Percentiles rank a stretch among this genome's conserved stretches.
These are phyloP conservation scores for Scolanthus callimorphus DNA, from an alignment of 92 coral and sea anemone species.

Conservation along the genomic window DNA sequence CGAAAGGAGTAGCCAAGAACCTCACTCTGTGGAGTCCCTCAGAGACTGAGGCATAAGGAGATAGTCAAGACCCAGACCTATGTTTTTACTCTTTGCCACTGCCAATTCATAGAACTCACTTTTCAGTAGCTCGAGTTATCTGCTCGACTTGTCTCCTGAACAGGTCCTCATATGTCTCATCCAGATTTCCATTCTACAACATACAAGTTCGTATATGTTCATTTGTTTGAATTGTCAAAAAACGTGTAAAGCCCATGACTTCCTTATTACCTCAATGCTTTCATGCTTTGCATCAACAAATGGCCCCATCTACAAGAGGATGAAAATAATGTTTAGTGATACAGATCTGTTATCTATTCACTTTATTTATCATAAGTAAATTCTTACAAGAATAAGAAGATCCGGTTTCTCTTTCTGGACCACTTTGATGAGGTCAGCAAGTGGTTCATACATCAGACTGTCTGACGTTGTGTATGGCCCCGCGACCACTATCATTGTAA, in stretches of 20 bases:
- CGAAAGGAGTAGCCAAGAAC: neutral
- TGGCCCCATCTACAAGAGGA: conserved; percentile 79
- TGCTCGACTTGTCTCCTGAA: conserved; percentile 64
- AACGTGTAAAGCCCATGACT: neutral
- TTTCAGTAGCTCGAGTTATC: conserved; percentile 61
- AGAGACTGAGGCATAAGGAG: too few relatives aligned
- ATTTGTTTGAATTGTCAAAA: too few relatives aligned
- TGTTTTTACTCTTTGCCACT: too few relatives aligned
- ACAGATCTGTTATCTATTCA: too few relatives aligned
- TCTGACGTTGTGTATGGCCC: conserved; percentile 98
- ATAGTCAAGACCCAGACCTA: too few relatives aligned
- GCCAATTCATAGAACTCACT: conserved; percentile 13
- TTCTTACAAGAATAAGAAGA: conserved; percentile 74
- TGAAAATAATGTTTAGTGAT: too few relatives aligned
- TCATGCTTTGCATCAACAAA: conserved; percentile 96
- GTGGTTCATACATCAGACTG: conserved; percentile 81
- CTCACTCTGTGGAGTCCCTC: too few relatives aligned
- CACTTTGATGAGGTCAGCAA: conserved; percentile 63
- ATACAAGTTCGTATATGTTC: too few relatives aligned
- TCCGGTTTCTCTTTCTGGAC: conserved; percentile 80
- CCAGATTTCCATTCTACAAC: conserved; percentile 66
- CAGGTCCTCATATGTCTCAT: conserved; percentile 71
- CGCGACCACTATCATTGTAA: conserved; percentile 77
- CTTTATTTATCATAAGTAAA: too few relatives aligned
- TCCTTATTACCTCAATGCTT: conserved; percentile 54